Conservation (phyloP, 2,113 vertebrate genomes). For the Antechinus stuartii region DNA sequence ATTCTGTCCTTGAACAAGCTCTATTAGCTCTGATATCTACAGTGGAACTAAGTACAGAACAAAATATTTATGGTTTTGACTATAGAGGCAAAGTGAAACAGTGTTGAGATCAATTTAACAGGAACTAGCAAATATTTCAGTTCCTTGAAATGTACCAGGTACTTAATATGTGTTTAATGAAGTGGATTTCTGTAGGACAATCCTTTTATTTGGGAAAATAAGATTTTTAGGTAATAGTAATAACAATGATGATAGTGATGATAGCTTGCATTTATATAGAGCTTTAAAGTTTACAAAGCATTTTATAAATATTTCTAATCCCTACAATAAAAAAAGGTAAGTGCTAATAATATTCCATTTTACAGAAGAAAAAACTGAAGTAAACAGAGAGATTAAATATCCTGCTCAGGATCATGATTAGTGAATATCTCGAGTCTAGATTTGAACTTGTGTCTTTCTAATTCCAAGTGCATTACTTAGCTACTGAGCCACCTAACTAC, state of each 20-base stretch:
- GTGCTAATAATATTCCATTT: neutral
- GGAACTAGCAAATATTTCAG: neutral
- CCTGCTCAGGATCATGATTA: neutral
- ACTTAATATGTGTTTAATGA: neutral
- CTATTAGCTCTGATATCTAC: neutral
- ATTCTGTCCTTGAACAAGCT: neutral
- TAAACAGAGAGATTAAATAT: neutral
- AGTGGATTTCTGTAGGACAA: neutral
- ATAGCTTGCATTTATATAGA: neutral
- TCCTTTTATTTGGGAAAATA: conserved; percentile 11
- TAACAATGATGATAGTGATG: too few species aligned
- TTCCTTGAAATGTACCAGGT: neutral
- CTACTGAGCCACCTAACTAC: neutral
- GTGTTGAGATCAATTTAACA: neutral
- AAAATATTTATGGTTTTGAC: neutral
- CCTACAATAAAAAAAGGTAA: neutral
- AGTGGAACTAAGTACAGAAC: neutral
- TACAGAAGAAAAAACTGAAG: neutral
- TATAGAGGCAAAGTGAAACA: neutral
- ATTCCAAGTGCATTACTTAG: neutral
- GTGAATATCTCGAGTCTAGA: neutral
- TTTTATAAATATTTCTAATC: neutral
- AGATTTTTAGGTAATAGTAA: neutral
- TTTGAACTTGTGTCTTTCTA: neutral
- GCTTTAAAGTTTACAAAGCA: neutral